Percentiles rank a stretch among this genome's conserved stretches.
Conservation (phyloP, 2,113 vertebrate genomes). For the Callopanchax toddi region DNA sequence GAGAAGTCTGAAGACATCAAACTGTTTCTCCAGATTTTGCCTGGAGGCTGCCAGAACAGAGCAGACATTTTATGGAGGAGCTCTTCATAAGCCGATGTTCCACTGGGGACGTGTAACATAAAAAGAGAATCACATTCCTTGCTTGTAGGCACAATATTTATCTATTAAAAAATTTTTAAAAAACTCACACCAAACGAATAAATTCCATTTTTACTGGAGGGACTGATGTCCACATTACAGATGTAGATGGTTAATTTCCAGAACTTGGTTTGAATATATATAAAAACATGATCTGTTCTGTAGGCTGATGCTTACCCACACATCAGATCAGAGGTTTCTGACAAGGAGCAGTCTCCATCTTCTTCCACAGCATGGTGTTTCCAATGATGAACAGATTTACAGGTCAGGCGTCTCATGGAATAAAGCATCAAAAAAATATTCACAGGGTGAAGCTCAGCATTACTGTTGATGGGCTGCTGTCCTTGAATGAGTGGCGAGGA, state of each 20-base stretch:
- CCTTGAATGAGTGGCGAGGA: too few species aligned
- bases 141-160: constrained; percentile 67
- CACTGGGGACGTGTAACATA: constrained; percentile 57
- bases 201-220: constrained; percentile 33
- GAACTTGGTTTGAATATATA: too few species aligned
- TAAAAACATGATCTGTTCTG: too few species aligned
- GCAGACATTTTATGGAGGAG: constrained; percentile 62
- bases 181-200: constrained; percentile 22
- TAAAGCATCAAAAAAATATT: too few species aligned
- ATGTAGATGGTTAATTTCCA: neutral
- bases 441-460: too few species aligned
- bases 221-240: constrained; percentile 25
- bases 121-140: constrained; percentile 59
- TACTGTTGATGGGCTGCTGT: too few species aligned
- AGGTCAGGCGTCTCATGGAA: too few species aligned
- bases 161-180: constrained; percentile 42
- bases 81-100: constrained; percentile 65
- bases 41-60: constrained; percentile 44
- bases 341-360: too few species aligned
- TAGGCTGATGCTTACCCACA: too few species aligned
- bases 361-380: too few species aligned
- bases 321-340: too few species aligned
- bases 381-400: too few species aligned
- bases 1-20: constrained; percentile 45
- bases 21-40: constrained; percentile 47